A percentile compares a stretch with the other conserved stretches of the same genome.
Conservation (phyloP, 2,113 vertebrate species). For the Mus musculus region GRCm39 chr5:64737001-64737500, state of each 20-base stretch:
- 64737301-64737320: constrained; percentile 60
- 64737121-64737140: constrained; percentile 89
- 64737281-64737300: constrained; percentile 72
- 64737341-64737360: background rate
- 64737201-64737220: constrained; percentile 42
- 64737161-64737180: constrained; percentile 86
- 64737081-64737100: constrained; percentile 77
- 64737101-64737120: constrained; percentile 83
- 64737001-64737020: constrained; percentile 79
- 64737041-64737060: constrained; percentile 84
- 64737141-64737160: constrained; percentile 84
- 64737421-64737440: background rate
- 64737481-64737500: background rate
- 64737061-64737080: constrained; percentile 86
- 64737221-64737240: constrained; percentile 65
- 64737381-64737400: constrained; percentile 8
- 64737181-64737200: constrained; percentile 87
- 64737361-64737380: fast-evolving
- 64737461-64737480: background rate
- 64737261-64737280: constrained; percentile 76
- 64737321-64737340: constrained; percentile 24
- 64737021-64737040: constrained; percentile 80
- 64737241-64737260: constrained; percentile 69
- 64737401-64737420: background rate
- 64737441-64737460: background rate